Percentiles rank a stretch among this genome's conserved stretches.
phyloP scores from a whole-genome alignment of 2,888 invertebrate species.

The Polyploca ridens region DNA sequence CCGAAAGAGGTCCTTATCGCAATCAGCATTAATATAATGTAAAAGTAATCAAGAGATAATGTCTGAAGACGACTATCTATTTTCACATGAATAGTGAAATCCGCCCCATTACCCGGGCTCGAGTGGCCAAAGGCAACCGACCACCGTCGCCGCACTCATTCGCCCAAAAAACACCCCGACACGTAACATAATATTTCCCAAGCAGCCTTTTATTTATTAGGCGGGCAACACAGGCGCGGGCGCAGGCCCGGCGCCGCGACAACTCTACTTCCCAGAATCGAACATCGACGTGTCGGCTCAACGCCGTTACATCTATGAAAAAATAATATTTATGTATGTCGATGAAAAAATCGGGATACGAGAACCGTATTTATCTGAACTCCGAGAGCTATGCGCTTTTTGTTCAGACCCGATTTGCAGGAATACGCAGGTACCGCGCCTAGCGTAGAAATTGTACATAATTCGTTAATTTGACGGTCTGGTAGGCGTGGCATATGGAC shows the following conservation, averaged over 20 bases:
- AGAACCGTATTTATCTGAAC: conserved; percentile 63
- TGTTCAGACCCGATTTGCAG: conserved; percentile 74
- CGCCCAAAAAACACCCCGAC: conserved; percentile 73
- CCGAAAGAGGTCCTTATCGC: background rate
- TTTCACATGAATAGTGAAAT: conserved; percentile 52
- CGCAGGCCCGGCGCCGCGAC: conserved; percentile 77
- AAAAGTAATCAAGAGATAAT: conserved; percentile 12
- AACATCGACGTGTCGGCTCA: conserved; percentile 71
- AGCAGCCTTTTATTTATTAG: conserved; percentile 83
- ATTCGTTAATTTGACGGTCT: conserved; percentile 67
- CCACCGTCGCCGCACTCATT: conserved; percentile 64
- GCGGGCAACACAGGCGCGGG: conserved; percentile 33
- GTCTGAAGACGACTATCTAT: conserved; percentile 31
- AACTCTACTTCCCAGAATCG: conserved; percentile 77
- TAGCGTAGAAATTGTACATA: conserved; percentile 54
- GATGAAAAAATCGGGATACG: conserved; percentile 78
- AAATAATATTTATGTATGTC: conserved; percentile 84
- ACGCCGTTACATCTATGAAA: conserved; percentile 80
- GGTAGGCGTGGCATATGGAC: conserved; percentile 57
- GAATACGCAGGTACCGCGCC: conserved; percentile 76
- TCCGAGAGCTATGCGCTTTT: conserved; percentile 77
- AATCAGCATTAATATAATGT: conserved; percentile 9
- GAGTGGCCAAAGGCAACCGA: conserved; percentile 67
- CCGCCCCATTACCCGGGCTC: conserved; percentile 64
- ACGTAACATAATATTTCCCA: conserved; percentile 84